Conservation (phyloP, 2,888 invertebrate species). For the Melinaea marsaeus region DNA sequence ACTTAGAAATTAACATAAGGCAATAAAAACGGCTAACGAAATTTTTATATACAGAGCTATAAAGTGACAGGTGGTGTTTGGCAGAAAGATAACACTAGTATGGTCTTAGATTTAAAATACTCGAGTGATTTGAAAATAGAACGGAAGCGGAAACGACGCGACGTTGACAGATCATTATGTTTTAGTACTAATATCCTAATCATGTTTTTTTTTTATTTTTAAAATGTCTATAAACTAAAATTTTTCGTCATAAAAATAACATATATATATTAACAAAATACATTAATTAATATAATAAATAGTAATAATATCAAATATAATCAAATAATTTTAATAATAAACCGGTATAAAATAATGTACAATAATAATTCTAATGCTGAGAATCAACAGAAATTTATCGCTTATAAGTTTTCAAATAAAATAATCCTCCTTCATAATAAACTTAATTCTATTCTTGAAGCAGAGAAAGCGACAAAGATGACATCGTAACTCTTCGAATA, state of each 20-base stretch:
- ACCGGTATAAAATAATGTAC: no score
- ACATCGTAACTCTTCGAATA: conserved; percentile 67
- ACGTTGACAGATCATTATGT: conserved; percentile 76
- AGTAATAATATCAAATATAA: no score
- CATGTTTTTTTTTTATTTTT: conserved; percentile 61
- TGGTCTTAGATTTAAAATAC: conserved; percentile 67
- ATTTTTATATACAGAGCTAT: conserved; percentile 69
- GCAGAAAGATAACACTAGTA: conserved; percentile 39
- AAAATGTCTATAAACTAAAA: conserved; percentile 32
- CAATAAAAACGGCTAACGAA: conserved; percentile 73
- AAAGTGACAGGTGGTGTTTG: conserved; percentile 64
- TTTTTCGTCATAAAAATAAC: conserved; percentile 3
- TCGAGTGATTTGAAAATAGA: conserved; percentile 33
- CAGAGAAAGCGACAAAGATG: conserved; percentile 57
- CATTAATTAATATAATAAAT: no score
- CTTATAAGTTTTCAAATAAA: conserved; percentile 16
- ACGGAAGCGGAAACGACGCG: conserved; percentile 72
- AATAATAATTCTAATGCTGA: no score
- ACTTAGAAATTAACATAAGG: conserved; percentile 76
- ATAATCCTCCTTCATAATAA: conserved; percentile 28
- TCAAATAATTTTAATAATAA: no score
- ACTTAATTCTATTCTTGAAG: conserved; percentile 57
- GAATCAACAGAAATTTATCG: neutral
- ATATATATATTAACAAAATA: no score
- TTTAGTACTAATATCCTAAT: conserved; percentile 67